Evolutionary conservation across 2,797 vertebrate species (phyloP).

Genomic region (Pygocentrus nattereri): DNA sequence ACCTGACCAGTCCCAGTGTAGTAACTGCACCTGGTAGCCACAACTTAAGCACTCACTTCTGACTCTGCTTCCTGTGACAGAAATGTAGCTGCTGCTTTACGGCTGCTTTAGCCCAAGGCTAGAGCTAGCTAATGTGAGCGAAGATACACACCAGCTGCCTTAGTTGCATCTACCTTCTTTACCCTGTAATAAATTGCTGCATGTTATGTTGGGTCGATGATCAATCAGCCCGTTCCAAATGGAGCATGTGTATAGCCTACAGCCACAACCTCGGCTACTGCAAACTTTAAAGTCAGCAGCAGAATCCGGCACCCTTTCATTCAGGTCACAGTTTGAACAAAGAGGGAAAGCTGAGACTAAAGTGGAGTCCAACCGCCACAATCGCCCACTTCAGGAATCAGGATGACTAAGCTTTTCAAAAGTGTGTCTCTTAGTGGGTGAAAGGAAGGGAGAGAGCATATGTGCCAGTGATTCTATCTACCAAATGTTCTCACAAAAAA

Average conservation of each 20-base stretch:
- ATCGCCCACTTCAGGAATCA: not conserved
- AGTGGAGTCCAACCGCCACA: not conserved
- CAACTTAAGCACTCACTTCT: slow-evolving; percentile 10
- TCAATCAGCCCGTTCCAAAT: not conserved
- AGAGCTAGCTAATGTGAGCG: slow-evolving; percentile 5
- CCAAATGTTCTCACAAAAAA: not conserved
- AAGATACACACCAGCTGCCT: slow-evolving; percentile 16
- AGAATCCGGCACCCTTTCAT: not conserved
- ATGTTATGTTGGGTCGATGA: slow-evolving; percentile 6
- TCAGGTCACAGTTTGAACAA: not conserved
- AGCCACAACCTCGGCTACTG: slow-evolving; percentile 15
- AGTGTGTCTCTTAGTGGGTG: not conserved
- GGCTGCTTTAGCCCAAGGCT: not conserved
- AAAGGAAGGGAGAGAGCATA: not conserved
- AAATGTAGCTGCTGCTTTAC: not conserved
- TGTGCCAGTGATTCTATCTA: not conserved
- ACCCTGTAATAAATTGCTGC: not conserved
- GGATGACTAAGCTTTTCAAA: not conserved
- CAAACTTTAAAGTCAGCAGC: not conserved
- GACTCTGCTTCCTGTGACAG: not conserved
- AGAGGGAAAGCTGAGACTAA: not conserved
- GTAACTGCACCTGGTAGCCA: not conserved
- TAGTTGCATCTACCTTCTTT: slow-evolving; percentile 2
- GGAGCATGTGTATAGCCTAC: not conserved
- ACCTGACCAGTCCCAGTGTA: too few species aligned